Base-by-base conservation (phyloP, 2,888 invertebrate species). In the Aporophyla nigra region DNA sequence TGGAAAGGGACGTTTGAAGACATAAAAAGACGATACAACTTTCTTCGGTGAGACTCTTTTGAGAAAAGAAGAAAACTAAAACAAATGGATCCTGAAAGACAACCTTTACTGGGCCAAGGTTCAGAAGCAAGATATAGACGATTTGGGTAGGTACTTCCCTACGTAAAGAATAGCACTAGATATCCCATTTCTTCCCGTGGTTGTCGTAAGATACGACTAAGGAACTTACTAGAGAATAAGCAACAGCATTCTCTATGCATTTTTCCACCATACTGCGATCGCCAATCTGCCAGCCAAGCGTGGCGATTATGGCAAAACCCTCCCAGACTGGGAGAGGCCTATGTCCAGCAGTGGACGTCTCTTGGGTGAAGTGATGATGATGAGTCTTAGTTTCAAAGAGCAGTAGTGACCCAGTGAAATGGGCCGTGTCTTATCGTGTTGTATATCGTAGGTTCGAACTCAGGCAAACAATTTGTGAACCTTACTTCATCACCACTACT, bases 31-130 rank as follows among this genome's bases (percentile, higher is more conserved):
- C 2, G 5, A 49, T 46, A 46, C 33, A 12, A 27, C 6, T 0
- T 4, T 40, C n/a, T 5, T 75, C 19, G 6, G 40, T 14, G n/a
- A 24, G 2, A 54, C 19, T 27, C 43, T 40, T 21, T 5, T 33
- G 14, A 10, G 21, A 27, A 59, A 14, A 51, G 9, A 54, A 46
- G 12, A 40, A 46, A 53, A 16, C 5, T 2, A 14, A 5, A 3
- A 2, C 2, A 24, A 43, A 95, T 95, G 95, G 95, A 95, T 80
- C 89, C 92, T 3, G 95, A 95, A 84, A 89, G 92, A 65, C 94
- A 94, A 59, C 94, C 95, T 0, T 82, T 95, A 21, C 71, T 95
- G 46, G 73, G 76, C 4, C 84, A 77, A 12, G 72, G 66, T 24
- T 75, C 85, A 0, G 86, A 88, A 6, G 78, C 83, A 43, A 75